Conservation (phyloP, 2,113 vertebrate species). For the Tichodroma muraria region DNA sequence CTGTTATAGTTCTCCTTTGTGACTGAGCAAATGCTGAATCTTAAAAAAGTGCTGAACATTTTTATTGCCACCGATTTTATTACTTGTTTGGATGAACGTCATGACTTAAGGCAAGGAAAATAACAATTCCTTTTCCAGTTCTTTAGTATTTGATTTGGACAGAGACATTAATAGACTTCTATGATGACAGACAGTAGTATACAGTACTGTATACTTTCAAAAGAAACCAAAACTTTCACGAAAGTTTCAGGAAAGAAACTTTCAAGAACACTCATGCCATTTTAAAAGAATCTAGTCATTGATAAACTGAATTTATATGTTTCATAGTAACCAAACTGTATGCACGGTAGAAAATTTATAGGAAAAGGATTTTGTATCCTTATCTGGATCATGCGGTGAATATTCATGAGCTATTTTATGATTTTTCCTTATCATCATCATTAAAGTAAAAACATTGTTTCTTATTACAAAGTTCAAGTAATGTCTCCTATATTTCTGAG, state of each 20-base stretch:
- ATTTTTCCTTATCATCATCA: neutral
- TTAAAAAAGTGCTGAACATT: neutral
- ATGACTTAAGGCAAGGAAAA: neutral
- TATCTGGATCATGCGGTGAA: neutral
- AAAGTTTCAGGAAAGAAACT: neutral
- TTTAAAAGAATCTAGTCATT: conserved; percentile 40
- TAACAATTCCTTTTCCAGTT: neutral
- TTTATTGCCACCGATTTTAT: neutral
- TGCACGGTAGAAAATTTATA: neutral
- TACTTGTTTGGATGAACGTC: conserved; percentile 6
- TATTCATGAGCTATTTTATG: neutral
- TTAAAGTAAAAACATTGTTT: conserved; percentile 15
- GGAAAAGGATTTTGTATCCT: neutral
- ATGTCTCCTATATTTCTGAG: neutral
- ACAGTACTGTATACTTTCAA: no score
- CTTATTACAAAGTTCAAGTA: neutral
- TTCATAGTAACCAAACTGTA: conserved; percentile 8
- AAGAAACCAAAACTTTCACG: no score
- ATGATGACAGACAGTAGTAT: neutral
- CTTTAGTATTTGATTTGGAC: neutral
- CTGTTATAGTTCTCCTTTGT: neutral
- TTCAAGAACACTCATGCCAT: neutral
- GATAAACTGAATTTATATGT: conserved; percentile 7
- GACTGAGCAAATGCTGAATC: neutral
- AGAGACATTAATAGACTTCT: neutral